Conservation (phyloP, 2,888 invertebrate species). For the Rhimphoctona megacephalus region DNA sequence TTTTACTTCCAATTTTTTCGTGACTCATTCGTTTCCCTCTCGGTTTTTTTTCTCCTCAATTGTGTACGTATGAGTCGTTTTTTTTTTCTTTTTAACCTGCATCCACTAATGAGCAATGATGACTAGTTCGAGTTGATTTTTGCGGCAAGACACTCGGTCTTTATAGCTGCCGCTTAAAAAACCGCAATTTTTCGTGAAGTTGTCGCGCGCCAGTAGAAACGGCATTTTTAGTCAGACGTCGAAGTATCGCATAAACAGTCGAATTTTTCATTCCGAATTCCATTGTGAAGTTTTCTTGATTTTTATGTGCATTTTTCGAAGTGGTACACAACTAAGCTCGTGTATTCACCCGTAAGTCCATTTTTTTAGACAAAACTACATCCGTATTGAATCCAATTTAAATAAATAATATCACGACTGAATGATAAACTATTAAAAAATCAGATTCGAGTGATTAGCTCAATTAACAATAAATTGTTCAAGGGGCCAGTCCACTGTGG, state of each 20-base stretch:
- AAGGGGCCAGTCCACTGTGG: no score
- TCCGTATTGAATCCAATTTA: no score
- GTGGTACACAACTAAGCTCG: not conserved
- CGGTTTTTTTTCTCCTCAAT: not conserved
- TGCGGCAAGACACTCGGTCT: constrained; percentile 43
- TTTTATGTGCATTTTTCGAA: not conserved
- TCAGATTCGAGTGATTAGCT: no score
- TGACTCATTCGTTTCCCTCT: constrained; percentile 1
- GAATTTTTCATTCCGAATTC: not conserved
- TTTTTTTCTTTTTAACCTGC: not conserved
- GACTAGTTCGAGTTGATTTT: constrained; percentile 54
- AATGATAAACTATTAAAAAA: no score
- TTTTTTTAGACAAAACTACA: not conserved
- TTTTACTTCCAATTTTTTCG: not conserved
- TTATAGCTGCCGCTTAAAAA: constrained; percentile 22
- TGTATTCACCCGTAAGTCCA: not conserved
- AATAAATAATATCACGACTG: no score
- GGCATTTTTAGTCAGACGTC: constrained; percentile 34
- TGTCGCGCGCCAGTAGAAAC: constrained; percentile 38
- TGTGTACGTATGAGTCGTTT: not conserved
- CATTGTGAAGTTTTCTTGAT: not conserved
- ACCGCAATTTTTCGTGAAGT: constrained; percentile 52
- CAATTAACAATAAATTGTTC: no score
- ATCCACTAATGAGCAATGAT: constrained; percentile 10
- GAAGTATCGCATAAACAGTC: constrained; percentile 12